A percentile compares a stretch with the other conserved stretches of the same genome.
These are phyloP conservation scores for Operophtera brumata DNA, from an alignment of 2,888 invertebrate genomes.

Conservation along the genomic window DNA sequence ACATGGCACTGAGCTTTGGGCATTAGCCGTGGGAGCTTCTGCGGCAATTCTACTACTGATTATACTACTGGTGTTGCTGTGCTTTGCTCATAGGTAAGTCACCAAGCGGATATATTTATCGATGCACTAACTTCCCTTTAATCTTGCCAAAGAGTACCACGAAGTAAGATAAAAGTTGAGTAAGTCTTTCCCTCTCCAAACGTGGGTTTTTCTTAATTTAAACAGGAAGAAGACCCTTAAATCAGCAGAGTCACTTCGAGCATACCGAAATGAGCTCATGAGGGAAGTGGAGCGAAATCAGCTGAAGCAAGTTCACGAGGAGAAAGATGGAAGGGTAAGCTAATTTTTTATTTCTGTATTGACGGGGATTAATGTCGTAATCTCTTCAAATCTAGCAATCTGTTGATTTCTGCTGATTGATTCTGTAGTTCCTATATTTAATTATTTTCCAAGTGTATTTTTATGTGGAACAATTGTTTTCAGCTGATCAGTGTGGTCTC, in stretches of 20 bases:
- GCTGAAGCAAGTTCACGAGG: conserved; percentile 68
- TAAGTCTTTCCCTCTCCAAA: no score
- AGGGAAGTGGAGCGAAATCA: conserved; percentile 72
- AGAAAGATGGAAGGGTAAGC: conserved; percentile 67
- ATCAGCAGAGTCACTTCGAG: conserved; percentile 67
- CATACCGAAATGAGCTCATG: conserved; percentile 67
- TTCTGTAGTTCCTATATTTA: no score
- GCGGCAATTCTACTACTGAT: conserved; percentile 81
- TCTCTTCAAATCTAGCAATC: not conserved
- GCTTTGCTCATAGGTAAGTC: conserved; percentile 66
- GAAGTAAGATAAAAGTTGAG: no score
- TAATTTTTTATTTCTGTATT: not conserved
- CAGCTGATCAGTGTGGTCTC: conserved; percentile 76
- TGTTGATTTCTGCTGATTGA: not conserved
- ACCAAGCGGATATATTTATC: not conserved
- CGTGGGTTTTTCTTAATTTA: not conserved
- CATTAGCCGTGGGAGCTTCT: conserved; percentile 83
- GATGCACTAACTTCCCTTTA: no score
- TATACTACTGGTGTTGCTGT: conserved; percentile 76
- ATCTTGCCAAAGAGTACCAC: no score
- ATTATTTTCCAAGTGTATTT: no score
- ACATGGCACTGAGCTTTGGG: conserved; percentile 77
- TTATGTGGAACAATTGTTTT: conserved; percentile 11
- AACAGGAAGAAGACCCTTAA: conserved; percentile 67
- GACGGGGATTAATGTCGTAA: not conserved